These are phyloP conservation scores for Sebastes elongatus DNA, from an alignment of 2,797 vertebrate genomes.

Conservation along the genomic window DNA sequence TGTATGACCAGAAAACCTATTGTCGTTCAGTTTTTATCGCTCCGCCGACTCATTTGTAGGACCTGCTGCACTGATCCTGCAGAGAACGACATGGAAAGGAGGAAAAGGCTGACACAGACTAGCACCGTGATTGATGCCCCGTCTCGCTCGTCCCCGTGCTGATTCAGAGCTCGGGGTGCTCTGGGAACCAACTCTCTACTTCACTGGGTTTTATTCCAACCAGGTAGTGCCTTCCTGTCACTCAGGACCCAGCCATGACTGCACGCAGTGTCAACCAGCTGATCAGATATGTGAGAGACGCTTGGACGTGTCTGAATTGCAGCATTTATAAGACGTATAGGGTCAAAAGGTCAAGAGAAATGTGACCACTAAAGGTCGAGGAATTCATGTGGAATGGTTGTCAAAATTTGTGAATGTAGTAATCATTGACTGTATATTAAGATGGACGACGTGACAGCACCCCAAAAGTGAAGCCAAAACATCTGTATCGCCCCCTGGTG, in stretches of 20 bases:
- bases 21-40: constrained; percentile 53
- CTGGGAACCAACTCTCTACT: constrained; percentile 54
- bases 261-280: constrained; percentile 28
- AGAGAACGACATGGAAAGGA: constrained; percentile 35
- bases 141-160: constrained; percentile 52
- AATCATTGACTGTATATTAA: not conserved
- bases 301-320: constrained; percentile 11
- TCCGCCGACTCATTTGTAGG: constrained; percentile 54
- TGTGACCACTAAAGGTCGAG: not conserved
- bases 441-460: too few species aligned
- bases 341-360: constrained; percentile 13
- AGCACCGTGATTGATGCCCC: constrained; percentile 65
- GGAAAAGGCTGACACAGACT: constrained; percentile 63
- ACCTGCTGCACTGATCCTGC: constrained; percentile 47
- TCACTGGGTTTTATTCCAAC: constrained; percentile 58
- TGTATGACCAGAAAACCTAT: constrained; percentile 14
- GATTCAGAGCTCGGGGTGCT: constrained; percentile 60
- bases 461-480: too few species aligned
- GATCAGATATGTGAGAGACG: constrained; percentile 19
- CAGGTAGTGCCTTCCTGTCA: constrained; percentile 55
- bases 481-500: too few species aligned
- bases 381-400: not conserved
- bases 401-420: not conserved
- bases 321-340: not conserved
- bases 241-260: constrained; percentile 42